These are phyloP conservation scores for Eulithis testata DNA, from an alignment of 2,888 invertebrate genomes.

Conservation along the genomic window DNA sequence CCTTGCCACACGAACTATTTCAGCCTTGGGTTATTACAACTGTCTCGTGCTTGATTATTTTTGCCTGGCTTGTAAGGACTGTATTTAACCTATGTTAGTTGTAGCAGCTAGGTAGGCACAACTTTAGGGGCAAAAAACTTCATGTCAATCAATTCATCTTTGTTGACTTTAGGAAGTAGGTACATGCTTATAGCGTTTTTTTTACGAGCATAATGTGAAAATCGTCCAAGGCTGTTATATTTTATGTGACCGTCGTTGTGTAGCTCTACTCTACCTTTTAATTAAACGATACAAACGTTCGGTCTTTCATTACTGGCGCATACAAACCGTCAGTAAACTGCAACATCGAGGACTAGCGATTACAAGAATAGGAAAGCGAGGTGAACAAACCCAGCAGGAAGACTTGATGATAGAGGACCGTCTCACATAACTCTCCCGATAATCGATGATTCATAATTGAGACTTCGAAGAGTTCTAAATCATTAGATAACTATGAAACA, in stretches of 20 bases:
- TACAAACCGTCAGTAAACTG: constrained; percentile 51
- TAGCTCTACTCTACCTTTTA: constrained; percentile 8
- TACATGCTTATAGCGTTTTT: neutral
- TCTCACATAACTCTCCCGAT: constrained; percentile 71
- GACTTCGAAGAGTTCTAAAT: constrained; percentile 76
- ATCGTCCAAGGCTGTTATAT: constrained; percentile 15
- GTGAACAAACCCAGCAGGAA: constrained; percentile 64
- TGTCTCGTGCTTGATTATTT: constrained; percentile 47
- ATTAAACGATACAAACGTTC: constrained; percentile 28
- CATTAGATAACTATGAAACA: constrained; percentile 78
- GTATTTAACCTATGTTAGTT: too few relatives aligned
- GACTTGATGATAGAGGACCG: constrained; percentile 65
- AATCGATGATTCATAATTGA: constrained; percentile 79
- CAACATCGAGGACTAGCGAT: constrained; percentile 46
- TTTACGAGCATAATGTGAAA: constrained; percentile 29
- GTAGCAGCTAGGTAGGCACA: too few relatives aligned
- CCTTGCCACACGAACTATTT: constrained; percentile 60
- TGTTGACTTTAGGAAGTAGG: too few relatives aligned
- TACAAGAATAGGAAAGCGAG: constrained; percentile 50
- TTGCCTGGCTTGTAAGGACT: too few relatives aligned
- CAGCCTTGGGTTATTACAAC: constrained; percentile 63
- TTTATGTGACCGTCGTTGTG: constrained; percentile 14
- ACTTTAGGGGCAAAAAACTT: too few relatives aligned
- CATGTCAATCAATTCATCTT: too few relatives aligned
- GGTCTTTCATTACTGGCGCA: constrained; percentile 46